These are phyloP conservation scores for Melanerpes aurifrons DNA, from an alignment of 2,113 vertebrate species.

Conservation along the genomic window DNA sequence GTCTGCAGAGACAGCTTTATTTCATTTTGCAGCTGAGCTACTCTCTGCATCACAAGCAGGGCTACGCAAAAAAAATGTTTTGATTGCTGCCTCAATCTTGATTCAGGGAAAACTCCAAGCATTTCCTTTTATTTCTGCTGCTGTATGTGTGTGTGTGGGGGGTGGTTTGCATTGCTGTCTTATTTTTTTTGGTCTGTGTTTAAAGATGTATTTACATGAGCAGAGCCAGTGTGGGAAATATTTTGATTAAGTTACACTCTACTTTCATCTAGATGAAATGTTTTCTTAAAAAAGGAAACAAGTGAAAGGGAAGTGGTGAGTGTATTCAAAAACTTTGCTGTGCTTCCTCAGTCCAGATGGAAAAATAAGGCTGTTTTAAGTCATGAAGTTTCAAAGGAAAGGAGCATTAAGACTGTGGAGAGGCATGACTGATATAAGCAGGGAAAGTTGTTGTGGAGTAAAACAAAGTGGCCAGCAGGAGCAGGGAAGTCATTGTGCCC, in stretches of 20 bases:
- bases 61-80: neutral
- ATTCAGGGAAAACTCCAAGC: neutral
- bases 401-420: neutral
- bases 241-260: constrained; percentile 39
- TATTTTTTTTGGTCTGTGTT: constrained; percentile 13
- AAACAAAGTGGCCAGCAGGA: neutral
- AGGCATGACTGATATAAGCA: neutral
- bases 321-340: neutral
- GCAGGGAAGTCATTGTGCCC: too few relatives aligned
- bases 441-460: neutral
- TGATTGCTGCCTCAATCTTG: neutral
- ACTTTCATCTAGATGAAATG: constrained; percentile 47
- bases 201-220: constrained; percentile 44
- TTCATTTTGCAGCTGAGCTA: neutral
- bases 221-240: constrained; percentile 45
- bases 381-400: neutral
- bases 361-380: constrained; percentile 10
- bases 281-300: constrained; percentile 53
- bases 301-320: constrained; percentile 38
- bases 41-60: neutral
- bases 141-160: too few relatives aligned
- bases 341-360: constrained; percentile 10
- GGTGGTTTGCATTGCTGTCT: neutral
- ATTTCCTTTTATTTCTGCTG: neutral
- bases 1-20: neutral